These are phyloP conservation scores for Laupala kohalensis DNA, from an alignment of 1,140 invertebrate species.

Conservation along the genomic window DNA sequence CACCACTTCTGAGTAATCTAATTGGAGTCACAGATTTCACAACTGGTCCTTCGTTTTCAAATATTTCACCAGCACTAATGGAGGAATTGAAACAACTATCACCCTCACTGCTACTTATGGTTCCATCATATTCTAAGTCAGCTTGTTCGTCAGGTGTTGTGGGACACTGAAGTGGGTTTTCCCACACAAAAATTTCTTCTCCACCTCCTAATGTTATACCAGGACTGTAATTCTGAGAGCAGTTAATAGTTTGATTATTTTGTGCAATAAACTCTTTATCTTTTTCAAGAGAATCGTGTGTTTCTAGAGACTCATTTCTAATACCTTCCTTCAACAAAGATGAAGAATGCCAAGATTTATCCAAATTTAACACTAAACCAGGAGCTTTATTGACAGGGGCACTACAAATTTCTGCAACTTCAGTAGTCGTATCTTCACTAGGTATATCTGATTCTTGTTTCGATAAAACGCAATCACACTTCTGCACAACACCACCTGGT, in stretches of 20 bases:
- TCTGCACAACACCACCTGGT: slow-evolving; percentile 17
- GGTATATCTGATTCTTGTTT: slow-evolving; percentile 27
- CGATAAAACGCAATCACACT: slow-evolving; percentile 26
- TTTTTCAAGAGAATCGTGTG: slow-evolving; percentile 1
- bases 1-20: slow-evolving; percentile 28
- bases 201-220: neutral
- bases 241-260: neutral
- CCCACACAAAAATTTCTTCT: slow-evolving; percentile 56
- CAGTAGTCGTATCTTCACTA: slow-evolving; percentile 7
- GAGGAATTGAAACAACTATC: neutral
- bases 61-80: slow-evolving; percentile 14
- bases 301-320: neutral
- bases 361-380: slow-evolving; percentile 7
- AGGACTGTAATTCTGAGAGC: slow-evolving; percentile 6
- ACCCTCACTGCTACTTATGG: slow-evolving; percentile 20
- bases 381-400: neutral
- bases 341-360: neutral
- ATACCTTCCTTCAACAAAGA: neutral
- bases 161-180: slow-evolving; percentile 50
- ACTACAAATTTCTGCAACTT: slow-evolving; percentile 11
- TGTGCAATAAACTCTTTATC: neutral
- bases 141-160: slow-evolving; percentile 54
- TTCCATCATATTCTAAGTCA: slow-evolving; percentile 48
- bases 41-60: slow-evolving; percentile 25
- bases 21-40: slow-evolving; percentile 49